Evolutionary conservation across 2,797 vertebrate genomes (phyloP).

Genomic region (Neoniphon sammara): DNA sequence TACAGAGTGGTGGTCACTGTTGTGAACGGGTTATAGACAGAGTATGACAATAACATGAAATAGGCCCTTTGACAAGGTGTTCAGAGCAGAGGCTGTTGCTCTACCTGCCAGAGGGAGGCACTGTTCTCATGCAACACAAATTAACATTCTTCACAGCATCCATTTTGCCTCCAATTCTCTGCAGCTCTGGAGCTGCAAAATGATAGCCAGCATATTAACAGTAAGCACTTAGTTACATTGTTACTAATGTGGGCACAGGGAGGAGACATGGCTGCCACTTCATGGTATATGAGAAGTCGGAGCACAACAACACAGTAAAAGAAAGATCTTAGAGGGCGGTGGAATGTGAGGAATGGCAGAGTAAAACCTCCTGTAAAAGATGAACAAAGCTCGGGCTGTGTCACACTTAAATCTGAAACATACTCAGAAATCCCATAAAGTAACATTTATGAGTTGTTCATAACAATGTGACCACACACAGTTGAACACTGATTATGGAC

Average conservation of each 20-base stretch:
- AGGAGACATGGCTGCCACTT: constrained; percentile 46
- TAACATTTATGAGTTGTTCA: constrained; percentile 35
- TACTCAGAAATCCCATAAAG: constrained; percentile 53
- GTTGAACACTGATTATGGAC: not conserved
- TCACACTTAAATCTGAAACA: constrained; percentile 60
- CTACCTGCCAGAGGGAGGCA: constrained; percentile 73
- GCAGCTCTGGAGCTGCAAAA: constrained; percentile 75
- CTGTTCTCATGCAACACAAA: constrained; percentile 64
- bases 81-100: constrained; percentile 49
- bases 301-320: constrained; percentile 60
- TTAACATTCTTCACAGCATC: constrained; percentile 73
- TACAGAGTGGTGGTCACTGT: constrained; percentile 8
- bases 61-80: constrained; percentile 20
- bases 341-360: constrained; percentile 69
- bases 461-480: constrained; percentile 39
- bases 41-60: constrained; percentile 35
- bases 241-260: constrained; percentile 70
- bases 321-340: constrained; percentile 52
- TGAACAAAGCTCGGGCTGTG: constrained; percentile 23
- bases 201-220: constrained; percentile 71
- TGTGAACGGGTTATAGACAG: constrained; percentile 1
- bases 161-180: constrained; percentile 80
- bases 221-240: constrained; percentile 62
- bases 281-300: constrained; percentile 15
- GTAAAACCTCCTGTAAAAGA: constrained; percentile 42